phyloP scores from a whole-genome alignment of 2,113 vertebrate genomes.

The Dromiciops gliroides region DNA sequence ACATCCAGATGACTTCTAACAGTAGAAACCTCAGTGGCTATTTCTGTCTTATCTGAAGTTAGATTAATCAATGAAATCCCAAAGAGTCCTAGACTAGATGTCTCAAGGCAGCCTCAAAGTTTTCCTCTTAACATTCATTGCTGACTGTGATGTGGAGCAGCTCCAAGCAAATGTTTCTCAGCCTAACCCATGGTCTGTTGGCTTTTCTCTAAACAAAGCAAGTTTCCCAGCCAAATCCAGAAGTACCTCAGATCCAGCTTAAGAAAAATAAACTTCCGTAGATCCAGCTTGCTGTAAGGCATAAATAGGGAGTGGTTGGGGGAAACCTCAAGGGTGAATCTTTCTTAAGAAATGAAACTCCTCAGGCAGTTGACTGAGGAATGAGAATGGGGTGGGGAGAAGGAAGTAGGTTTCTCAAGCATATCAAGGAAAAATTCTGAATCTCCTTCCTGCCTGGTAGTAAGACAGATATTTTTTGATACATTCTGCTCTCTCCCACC shows the following conservation, averaged over 20 bases:
- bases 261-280: not conserved
- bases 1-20: not conserved
- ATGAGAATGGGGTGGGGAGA: rapidly evolving
- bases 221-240: conserved; percentile 38
- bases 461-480: not conserved
- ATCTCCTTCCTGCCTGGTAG: not conserved
- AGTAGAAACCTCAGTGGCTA: not conserved
- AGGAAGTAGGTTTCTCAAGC: not conserved
- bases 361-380: not conserved
- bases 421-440: not conserved
- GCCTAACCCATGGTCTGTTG: not conserved
- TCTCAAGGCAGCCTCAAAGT: not conserved
- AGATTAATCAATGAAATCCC: not conserved
- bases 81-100: not conserved
- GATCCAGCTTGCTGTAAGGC: not conserved
- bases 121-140: not conserved
- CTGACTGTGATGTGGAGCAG: conserved; percentile 9
- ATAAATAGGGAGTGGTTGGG: not conserved
- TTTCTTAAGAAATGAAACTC: not conserved
- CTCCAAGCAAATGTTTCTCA: not conserved
- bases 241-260: conserved; percentile 6
- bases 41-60: not conserved
- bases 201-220: not conserved
- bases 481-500: not conserved
- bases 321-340: not conserved